Conservation (phyloP, 2,888 invertebrate genomes). For the Onthophagus sagittarius region DNA sequence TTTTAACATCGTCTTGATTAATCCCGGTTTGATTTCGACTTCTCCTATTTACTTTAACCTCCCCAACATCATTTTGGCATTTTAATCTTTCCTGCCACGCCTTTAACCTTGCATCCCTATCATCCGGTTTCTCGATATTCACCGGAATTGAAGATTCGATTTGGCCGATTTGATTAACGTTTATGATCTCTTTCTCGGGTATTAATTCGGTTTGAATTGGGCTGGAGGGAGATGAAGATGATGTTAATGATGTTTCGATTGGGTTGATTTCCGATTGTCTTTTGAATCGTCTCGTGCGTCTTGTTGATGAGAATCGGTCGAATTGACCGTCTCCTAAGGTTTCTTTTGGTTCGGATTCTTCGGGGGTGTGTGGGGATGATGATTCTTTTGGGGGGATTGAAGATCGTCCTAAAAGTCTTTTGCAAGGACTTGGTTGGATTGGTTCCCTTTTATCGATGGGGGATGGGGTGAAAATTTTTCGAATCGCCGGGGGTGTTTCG, state of each 20-base stretch:
- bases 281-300: slow-evolving; percentile 79
- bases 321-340: slow-evolving; percentile 74
- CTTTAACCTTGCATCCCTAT: slow-evolving; percentile 59
- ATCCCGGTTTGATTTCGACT: slow-evolving; percentile 65
- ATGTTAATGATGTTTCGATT: slow-evolving; percentile 3
- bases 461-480: slow-evolving; percentile 64
- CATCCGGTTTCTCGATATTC: slow-evolving; percentile 48
- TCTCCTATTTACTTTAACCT: slow-evolving; percentile 47
- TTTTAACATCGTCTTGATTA: slow-evolving; percentile 66
- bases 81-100: slow-evolving; percentile 70
- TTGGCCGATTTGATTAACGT: slow-evolving; percentile 25
- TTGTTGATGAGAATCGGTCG: slow-evolving; percentile 76
- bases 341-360: slow-evolving; percentile 49
- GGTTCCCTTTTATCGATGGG: slow-evolving; percentile 55
- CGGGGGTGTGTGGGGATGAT: slow-evolving; percentile 33
- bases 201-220: slow-evolving; percentile 39
- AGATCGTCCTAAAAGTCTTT: slow-evolving; percentile 49
- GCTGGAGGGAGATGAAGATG: background rate
- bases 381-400: slow-evolving; percentile 34
- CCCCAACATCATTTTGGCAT: slow-evolving; percentile 17
- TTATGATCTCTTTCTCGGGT: slow-evolving; percentile 50
- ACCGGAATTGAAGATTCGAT: slow-evolving; percentile 18
- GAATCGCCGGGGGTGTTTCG: slow-evolving; percentile 81
- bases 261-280: slow-evolving; percentile 55
- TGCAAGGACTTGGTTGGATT: slow-evolving; percentile 52